Base-by-base conservation (phyloP, 2,888 invertebrate species). In the Gymnosoma rotundatum region DNA sequence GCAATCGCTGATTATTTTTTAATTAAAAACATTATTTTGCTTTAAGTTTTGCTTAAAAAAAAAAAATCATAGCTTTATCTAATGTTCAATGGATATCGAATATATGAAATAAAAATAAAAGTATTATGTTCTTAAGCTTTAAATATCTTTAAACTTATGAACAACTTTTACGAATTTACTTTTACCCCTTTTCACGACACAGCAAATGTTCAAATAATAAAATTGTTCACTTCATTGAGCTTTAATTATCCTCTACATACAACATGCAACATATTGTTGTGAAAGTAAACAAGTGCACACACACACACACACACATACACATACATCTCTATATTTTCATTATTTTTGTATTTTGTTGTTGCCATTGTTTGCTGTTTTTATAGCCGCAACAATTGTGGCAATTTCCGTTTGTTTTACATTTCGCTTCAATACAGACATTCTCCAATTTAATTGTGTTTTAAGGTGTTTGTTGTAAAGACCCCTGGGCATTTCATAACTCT, bases 141-240 rank as follows among this genome's bases (percentile, higher is more conserved):
- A 0, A 54, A 2, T 54, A 12, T 9, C 3, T 52, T 10, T 52
- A 20, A 20, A 52, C 18, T 12, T 2, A 2, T 12, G 0, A 7
- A 3, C 0, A 45, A 58, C 18, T 45, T 9, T 16, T 20, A 61
- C 1, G 73, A 80, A 80, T 18, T 67, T 6, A 63, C 61, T 69
- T 36, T 67, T 61, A 14, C 67, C 18, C 56, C 25, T 42, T n/a
- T 36, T 32, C 7, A 12, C 32, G 20, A 0, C 12, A 38, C 7
- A 25, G 14, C 5, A 25, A 36, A 48, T 36, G 54, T 12, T 21
- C 58, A 50, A 42, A 48, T 36, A 70, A 75, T 69, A 64, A 78
- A 45, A 82, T 85, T 83, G 61, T 85, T 45, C 76, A 78, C 83
- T 76, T 86, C 86, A 85, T 85, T 85, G 86, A 61, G 61, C 74